Evolutionary conservation across 2,113 vertebrate genomes (phyloP).

Genomic region (Pleuronectes platessa): DNA sequence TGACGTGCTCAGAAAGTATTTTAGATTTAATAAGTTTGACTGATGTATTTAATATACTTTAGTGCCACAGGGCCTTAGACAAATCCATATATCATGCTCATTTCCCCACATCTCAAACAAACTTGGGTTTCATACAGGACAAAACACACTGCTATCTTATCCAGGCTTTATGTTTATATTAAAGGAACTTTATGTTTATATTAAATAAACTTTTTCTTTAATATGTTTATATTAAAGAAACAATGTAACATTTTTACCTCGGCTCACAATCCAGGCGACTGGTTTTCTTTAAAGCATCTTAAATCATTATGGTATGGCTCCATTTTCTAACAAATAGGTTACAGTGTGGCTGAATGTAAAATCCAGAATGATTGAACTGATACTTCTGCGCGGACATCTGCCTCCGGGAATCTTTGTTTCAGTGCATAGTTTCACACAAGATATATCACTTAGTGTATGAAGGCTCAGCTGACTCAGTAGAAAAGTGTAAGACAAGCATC

Average conservation of each 20-base stretch:
- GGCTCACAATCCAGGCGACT: neutral
- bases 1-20: slow-evolving; percentile 1
- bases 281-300: neutral
- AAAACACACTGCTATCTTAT: neutral
- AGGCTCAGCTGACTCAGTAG: slow-evolving; percentile 11
- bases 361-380: neutral
- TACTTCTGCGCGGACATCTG: neutral
- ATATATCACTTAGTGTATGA: neutral
- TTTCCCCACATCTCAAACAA: slow-evolving; percentile 15
- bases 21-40: slow-evolving; percentile 30
- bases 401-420: slow-evolving; percentile 18
- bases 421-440: neutral
- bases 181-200: neutral
- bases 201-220: too few species aligned
- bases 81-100: slow-evolving; percentile 36
- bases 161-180: slow-evolving; percentile 1
- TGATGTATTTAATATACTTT: slow-evolving; percentile 34
- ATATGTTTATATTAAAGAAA: neutral
- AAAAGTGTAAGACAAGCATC: slow-evolving; percentile 1
- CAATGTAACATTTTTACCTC: neutral
- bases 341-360: slow-evolving; percentile 8
- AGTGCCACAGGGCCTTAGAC: slow-evolving; percentile 14
- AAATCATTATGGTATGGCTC: neutral
- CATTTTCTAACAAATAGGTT: neutral
- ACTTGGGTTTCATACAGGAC: neutral